Evolutionary conservation across 2,113 vertebrate genomes (phyloP), one percentile per base, ranked within the genome.

Genomic region (Orientallactaga bullata): DNA sequence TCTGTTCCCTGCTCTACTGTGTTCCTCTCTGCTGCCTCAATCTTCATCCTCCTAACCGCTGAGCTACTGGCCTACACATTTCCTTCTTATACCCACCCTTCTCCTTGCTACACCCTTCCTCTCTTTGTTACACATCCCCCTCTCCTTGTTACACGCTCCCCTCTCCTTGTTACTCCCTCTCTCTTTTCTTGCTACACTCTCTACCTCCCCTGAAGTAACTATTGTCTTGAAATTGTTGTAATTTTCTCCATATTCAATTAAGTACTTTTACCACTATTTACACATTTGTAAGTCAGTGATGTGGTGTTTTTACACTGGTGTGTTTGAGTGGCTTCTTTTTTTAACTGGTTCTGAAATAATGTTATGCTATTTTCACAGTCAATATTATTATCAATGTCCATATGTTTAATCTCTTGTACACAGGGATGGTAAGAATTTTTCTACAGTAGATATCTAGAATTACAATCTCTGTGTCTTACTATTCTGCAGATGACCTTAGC

Each of bases 11-110:
- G 20, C 42, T 11, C 32, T 26, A 17, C 39, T 37, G 32, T 21
- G 6, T n/a, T 76, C 24, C 6, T 8, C 0, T 23, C 4, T 4
- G 6, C 24, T 58, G 3, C 1, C 12, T 32, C 18, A 24, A 9
- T 17, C n/a, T 55, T 37, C 2, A 0, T 4, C 7, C 2, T 1
- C 0, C 0, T 7, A 2, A 11, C 8, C 3, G 10, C 20, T 30
- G 47, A 0, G 5, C 15, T 76, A 18, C 7, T 81, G 4, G 20
- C 16, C 6, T 4, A 16, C 47, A 30, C 12, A 35, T 32, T 37
- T 20, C 58, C 5, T 16, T 16, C 55, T 55, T 16, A 47, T 47
- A 47, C 42, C 5, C 42, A 47, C 55, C 15, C 55, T 16, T 16
- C 55, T 55, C 42, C 42, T 47, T 47, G 42, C 42, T 47, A 47